Evolutionary conservation across 2,888 invertebrate genomes (phyloP).

Genomic region (Trimorus sp.): DNA sequence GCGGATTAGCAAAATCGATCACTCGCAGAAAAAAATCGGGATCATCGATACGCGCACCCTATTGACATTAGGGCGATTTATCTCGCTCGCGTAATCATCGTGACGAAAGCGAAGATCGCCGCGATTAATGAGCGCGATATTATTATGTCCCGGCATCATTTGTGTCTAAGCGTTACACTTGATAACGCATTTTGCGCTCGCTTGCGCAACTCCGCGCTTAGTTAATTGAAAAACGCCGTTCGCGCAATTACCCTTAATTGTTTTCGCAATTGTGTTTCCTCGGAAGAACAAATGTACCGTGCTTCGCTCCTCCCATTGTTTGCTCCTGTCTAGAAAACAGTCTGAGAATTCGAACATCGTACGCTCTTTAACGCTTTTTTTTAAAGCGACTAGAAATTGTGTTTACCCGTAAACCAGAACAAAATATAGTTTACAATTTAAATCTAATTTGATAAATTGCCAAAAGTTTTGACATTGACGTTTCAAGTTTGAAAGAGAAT

Average conservation of each 20-base stretch:
- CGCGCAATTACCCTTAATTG: slow-evolving; percentile 6
- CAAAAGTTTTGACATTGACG: too few relatives aligned
- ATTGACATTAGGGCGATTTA: slow-evolving; percentile 40
- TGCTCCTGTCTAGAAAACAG: too few relatives aligned
- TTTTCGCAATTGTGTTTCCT: slow-evolving; percentile 15
- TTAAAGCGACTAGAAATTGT: too few relatives aligned
- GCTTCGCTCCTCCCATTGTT: slow-evolving; percentile 5
- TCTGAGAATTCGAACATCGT: too few relatives aligned
- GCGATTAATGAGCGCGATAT: slow-evolving; percentile 45
- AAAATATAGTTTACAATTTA: too few relatives aligned
- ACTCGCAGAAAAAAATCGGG: slow-evolving; percentile 10
- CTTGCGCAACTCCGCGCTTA: slow-evolving; percentile 13
- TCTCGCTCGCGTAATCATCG: slow-evolving; percentile 40
- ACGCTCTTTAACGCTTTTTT: too few relatives aligned
- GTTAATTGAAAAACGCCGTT: slow-evolving; percentile 5
- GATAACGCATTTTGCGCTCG: slow-evolving; percentile 28
- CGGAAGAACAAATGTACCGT: slow-evolving; percentile 15
- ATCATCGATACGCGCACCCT: slow-evolving; percentile 25
- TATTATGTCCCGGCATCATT: slow-evolving; percentile 37
- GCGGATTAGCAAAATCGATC: slow-evolving; percentile 16
- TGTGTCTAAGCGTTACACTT: slow-evolving; percentile 37
- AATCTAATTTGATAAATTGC: too few relatives aligned
- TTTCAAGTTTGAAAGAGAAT: too few relatives aligned
- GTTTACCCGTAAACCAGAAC: too few relatives aligned
- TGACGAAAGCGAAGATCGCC: slow-evolving; percentile 51